A percentile compares a stretch with the other conserved stretches of the same genome.
Evolutionary conservation across 2,113 vertebrate genomes (phyloP).

Genomic region (Dromas ardeola): DNA sequence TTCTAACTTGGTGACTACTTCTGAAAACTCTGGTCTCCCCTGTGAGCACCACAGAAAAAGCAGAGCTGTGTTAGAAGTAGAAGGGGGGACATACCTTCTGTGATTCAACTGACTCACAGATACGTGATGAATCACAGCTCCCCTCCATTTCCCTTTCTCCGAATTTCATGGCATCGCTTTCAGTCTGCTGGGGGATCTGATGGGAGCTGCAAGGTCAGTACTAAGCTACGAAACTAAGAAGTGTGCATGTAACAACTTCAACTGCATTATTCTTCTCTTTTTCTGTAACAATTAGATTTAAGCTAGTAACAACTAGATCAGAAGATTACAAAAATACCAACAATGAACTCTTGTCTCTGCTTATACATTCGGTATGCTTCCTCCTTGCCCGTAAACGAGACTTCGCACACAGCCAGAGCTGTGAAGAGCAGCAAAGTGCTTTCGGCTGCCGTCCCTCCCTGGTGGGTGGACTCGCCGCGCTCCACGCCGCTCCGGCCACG

Average conservation of each 20-base stretch:
- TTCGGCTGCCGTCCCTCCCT: no score
- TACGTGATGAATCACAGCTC: not conserved
- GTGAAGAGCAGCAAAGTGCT: not conserved
- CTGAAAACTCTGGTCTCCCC: constrained; percentile 94
- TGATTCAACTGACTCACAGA: not conserved
- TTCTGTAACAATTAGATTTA: not conserved
- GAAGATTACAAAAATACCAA: not conserved
- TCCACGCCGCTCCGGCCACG: not conserved
- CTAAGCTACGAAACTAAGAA: fast-evolving
- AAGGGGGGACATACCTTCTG: not conserved
- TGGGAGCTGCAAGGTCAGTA: not conserved
- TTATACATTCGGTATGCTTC: not conserved
- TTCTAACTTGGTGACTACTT: constrained; percentile 89
- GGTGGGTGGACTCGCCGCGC: fast-evolving
- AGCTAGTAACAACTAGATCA: not conserved
- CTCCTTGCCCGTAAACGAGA: not conserved
- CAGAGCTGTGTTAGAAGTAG: not conserved
- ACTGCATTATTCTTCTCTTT: not conserved
- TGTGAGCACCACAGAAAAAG: constrained; percentile 38
- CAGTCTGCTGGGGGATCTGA: not conserved
- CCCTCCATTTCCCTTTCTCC: not conserved
- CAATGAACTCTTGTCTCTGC: not conserved
- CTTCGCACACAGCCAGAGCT: not conserved
- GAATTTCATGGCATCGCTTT: not conserved
- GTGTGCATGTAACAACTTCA: not conserved